Conservation (phyloP, 2,888 invertebrate genomes). For the Macroteleia sp. region DNA sequence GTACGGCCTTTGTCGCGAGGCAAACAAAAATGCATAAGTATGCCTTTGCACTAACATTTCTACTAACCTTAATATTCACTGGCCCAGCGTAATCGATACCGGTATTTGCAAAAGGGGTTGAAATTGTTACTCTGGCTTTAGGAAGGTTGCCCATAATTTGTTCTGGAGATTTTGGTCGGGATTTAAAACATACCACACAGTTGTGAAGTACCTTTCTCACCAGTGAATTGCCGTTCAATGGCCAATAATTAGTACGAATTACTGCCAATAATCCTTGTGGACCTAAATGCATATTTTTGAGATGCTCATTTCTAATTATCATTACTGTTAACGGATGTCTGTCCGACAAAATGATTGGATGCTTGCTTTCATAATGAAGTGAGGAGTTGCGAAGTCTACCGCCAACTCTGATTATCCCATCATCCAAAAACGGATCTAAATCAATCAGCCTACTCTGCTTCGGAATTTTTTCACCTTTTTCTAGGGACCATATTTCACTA, state of each 20-base stretch:
- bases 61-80: not conserved
- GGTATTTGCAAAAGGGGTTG: too few relatives aligned
- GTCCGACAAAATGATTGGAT: not conserved
- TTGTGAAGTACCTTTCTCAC: constrained; percentile 8
- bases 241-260: constrained; percentile 48
- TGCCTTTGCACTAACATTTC: not conserved
- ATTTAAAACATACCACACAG: not conserved
- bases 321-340: constrained; percentile 24
- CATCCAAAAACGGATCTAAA: too few relatives aligned
- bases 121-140: not conserved
- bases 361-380: not conserved
- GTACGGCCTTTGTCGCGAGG: constrained; percentile 32
- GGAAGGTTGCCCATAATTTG: constrained; percentile 3
- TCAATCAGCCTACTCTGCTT: too few relatives aligned
- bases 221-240: constrained; percentile 29
- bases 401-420: not conserved
- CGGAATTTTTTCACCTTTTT: too few relatives aligned
- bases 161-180: not conserved
- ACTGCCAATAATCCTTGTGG: constrained; percentile 17
- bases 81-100: constrained; percentile 33
- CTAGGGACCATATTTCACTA: too few relatives aligned
- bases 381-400: not conserved
- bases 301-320: constrained; percentile 24
- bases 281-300: constrained; percentile 12
- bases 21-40: constrained; percentile 11